Evolutionary conservation across 1,140 invertebrate genomes (phyloP).

Genomic region (Homalodisca vitripennis): DNA sequence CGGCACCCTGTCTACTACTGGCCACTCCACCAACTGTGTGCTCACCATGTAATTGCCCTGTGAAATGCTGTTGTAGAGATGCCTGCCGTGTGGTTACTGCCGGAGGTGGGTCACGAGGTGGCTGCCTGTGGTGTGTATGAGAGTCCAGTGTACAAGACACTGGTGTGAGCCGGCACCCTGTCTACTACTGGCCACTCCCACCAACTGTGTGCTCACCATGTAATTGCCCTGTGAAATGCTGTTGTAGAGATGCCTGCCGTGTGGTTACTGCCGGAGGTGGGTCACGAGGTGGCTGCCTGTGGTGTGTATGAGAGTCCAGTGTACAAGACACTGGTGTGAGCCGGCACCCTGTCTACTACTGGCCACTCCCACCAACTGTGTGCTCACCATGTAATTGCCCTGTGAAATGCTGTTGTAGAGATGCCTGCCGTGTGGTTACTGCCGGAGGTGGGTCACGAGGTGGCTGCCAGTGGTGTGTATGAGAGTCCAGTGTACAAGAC

Average conservation of each 20-base stretch:
- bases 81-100: conserved; percentile 60
- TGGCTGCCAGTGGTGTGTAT: conserved; percentile 52
- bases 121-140: conserved; percentile 55
- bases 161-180: conserved; percentile 61
- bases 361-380: conserved; percentile 80
- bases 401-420: conserved; percentile 53
- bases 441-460: conserved; percentile 56
- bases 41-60: too few relatives aligned
- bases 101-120: conserved; percentile 54
- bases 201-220: conserved; percentile 74
- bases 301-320: conserved; percentile 67
- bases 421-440: conserved; percentile 62
- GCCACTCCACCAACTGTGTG: conserved; percentile 80
- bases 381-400: conserved; percentile 66
- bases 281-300: conserved; percentile 47
- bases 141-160: conserved; percentile 77
- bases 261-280: conserved; percentile 58
- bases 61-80: conserved; percentile 60
- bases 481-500: conserved; percentile 78
- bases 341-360: conserved; percentile 70
- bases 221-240: conserved; percentile 61
- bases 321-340: conserved; percentile 70
- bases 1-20: conserved; percentile 70
- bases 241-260: conserved; percentile 61
- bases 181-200: conserved; percentile 79